phyloP scores from a whole-genome alignment of 2,888 invertebrate species.

The Shargacucullia verbasci region DNA sequence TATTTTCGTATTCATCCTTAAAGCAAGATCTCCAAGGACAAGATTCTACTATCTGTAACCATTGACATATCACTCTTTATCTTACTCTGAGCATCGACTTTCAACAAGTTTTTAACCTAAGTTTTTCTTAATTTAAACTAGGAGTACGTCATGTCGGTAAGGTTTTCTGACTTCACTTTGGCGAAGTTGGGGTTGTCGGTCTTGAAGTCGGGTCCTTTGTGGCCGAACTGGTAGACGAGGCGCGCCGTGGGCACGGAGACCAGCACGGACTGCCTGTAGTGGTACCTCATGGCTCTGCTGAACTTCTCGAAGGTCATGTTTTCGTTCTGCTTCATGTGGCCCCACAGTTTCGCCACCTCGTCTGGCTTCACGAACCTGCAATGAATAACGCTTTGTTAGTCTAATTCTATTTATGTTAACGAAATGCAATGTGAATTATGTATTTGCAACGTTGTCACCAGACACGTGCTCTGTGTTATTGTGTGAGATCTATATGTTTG shows the following conservation, averaged over 20 bases:
- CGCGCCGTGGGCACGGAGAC: constrained; percentile 93
- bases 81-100: constrained; percentile 59
- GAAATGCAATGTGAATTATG: constrained; percentile 40
- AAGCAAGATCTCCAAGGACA: constrained; percentile 42
- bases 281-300: constrained; percentile 96
- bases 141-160: constrained; percentile 70
- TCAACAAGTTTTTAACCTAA: constrained; percentile 57
- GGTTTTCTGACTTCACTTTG: constrained; percentile 80
- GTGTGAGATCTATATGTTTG: constrained; percentile 35
- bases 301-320: constrained; percentile 98
- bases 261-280: constrained; percentile 93
- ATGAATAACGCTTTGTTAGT: constrained; percentile 55
- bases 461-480: constrained; percentile 49
- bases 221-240: constrained; percentile 94
- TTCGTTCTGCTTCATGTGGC: constrained; percentile 94
- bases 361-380: constrained; percentile 95
- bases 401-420: constrained; percentile 37
- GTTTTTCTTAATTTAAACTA: constrained; percentile 66
- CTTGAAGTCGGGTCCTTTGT: constrained; percentile 93
- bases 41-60: constrained; percentile 36
- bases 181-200: constrained; percentile 90
- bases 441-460: constrained; percentile 43
- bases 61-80: constrained; percentile 56
- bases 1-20: constrained; percentile 49
- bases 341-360: constrained; percentile 96